phyloP scores from a whole-genome alignment of 2,113 vertebrate genomes.

The Todiramphus saurophagus region DNA sequence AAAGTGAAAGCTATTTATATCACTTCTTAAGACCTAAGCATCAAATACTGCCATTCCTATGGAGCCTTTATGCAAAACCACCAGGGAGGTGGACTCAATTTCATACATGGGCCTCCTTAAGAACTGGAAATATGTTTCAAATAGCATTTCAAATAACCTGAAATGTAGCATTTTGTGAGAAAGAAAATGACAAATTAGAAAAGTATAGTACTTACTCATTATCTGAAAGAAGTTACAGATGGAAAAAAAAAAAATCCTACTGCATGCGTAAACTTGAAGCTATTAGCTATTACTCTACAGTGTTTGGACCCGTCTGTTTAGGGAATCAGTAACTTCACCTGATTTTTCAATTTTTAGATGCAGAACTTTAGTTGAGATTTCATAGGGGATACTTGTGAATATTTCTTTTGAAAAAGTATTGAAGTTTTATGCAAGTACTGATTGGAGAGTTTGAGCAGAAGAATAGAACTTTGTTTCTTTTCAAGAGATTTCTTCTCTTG shows the following conservation, averaged over 20 bases:
- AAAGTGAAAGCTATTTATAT: not conserved
- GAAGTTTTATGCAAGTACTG: not conserved
- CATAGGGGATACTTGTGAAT: not conserved
- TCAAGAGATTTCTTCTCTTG: not conserved
- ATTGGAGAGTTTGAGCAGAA: not conserved
- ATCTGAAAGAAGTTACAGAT: not conserved
- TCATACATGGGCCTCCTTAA: not conserved
- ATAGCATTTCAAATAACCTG: not conserved
- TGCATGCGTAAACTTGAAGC: not conserved
- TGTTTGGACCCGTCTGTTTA: not conserved
- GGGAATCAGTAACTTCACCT: not conserved
- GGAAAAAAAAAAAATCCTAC: not conserved
- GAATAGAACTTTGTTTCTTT: not conserved
- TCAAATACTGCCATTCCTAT: not conserved
- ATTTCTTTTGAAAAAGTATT: not conserved
- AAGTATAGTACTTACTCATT: not conserved
- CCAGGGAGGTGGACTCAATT: not conserved
- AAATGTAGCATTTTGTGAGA: not conserved
- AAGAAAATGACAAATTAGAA: conserved; percentile 1
- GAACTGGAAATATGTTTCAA: not conserved
- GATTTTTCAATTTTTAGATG: not conserved
- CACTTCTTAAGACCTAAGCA: not conserved
- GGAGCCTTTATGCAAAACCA: not conserved
- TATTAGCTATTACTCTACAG: not conserved
- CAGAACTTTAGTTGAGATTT: not conserved